Percentiles rank a stretch among this genome's conserved stretches.
Evolutionary conservation across 64 coral and sea anemone genomes (phyloP).

Genomic region (Dendronephthya gigantea): DNA sequence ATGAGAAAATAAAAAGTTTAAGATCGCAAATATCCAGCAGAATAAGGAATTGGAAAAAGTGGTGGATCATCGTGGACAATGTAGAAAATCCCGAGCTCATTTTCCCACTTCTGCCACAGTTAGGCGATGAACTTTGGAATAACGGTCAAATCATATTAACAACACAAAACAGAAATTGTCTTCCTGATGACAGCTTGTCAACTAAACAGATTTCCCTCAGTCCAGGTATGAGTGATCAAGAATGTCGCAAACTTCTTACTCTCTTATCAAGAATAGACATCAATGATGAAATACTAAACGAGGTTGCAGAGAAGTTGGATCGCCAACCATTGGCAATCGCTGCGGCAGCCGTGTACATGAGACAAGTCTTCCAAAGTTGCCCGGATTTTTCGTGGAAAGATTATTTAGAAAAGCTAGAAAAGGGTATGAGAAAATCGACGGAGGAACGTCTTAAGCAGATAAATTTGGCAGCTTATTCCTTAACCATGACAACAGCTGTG

Average conservation of each 20-base stretch:
- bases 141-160: constrained; percentile 13
- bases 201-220: constrained; percentile 11
- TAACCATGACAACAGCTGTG: neutral
- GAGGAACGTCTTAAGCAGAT: neutral
- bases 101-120: neutral
- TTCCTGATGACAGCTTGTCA: neutral
- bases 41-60: neutral
- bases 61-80: constrained; percentile 18
- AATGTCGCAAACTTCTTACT: neutral
- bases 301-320: constrained; percentile 8
- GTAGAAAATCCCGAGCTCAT: neutral
- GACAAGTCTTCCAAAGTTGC: neutral
- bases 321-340: constrained; percentile 28
- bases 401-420: neutral
- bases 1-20: neutral
- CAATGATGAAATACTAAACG: neutral
- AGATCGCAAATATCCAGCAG: neutral
- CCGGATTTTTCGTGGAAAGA: neutral
- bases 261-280: neutral
- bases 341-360: constrained; percentile 21
- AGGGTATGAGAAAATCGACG: neutral
- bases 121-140: neutral
- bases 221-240: neutral
- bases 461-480: neutral
- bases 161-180: neutral